Evolutionary conservation across 2,797 vertebrate genomes (phyloP), one percentile per base, ranked within the genome.

Genomic region (Phalanger gymnotis): DNA sequence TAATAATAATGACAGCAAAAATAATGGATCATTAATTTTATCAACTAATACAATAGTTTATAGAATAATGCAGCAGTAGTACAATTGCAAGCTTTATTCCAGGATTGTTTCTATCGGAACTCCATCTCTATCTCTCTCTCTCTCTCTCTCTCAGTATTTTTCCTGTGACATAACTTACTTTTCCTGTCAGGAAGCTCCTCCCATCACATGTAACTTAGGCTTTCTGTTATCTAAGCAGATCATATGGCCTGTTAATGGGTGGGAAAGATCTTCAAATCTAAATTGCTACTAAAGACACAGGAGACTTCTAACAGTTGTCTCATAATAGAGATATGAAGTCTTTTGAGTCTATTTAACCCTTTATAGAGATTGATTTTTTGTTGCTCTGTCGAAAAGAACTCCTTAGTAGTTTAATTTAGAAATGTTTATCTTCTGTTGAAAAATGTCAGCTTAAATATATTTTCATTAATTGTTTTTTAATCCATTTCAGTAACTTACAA

Each of bases 351-450:
- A 22, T 40, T 40, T 73, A 40, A 66, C 14, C n/a, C 12, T 73
- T 73, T 40, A 73, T 40, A 40, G 7, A n/a, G n/a, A 40, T 19
- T 73, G n/a, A 73, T 40, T 73, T 66, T n/a, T 73, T 73, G 66
- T 40, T 73, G n/a, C 19, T 73, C 7, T 73, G 19, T 19, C 7
- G 19, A 73, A 73, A n/a, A 73, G n/a, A 73, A 73, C 5, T 22
- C n/a, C 34, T 66, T 66, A 66, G 6, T n/a, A 66, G 61, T n/a
- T 66, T n/a, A 66, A 66, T 73, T 54, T 90, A 4, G 6, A 10
- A 0, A 54, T 95, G 25, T 93, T 97, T 93, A 53, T 55, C 55
- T 22, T 97, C 57, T 3, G 91, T 97, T 97, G 97, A 92, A 96
- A 97, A 97, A 92, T 91, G 9, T 53, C 89, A 54, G n/a, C 73